A percentile compares a stretch with the other conserved stretches of the same genome.
Evolutionary conservation across 53 echinoderm and acorn worm species (phyloP).

Genomic region (Holothuria scabra): DNA sequence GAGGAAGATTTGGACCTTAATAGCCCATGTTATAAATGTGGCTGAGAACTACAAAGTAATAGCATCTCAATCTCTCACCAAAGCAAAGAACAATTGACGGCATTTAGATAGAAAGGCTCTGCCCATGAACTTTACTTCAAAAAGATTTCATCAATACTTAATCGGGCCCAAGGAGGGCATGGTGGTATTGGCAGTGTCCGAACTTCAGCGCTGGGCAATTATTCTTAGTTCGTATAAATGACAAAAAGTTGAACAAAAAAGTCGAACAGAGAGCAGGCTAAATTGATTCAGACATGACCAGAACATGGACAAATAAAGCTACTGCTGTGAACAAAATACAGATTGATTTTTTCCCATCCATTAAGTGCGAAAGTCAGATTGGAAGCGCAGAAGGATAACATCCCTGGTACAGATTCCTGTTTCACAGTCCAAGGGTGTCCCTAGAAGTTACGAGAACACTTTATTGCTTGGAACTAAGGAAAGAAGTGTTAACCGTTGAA

Average conservation of each 20-base stretch:
- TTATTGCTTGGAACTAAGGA: neutral
- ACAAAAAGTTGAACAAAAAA: conserved; percentile 10
- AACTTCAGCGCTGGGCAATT: conserved; percentile 40
- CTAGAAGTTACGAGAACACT: neutral
- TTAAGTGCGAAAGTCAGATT: neutral
- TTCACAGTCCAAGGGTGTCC: conserved; percentile 41
- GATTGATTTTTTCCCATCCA: neutral
- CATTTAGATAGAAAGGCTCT: conserved; percentile 38
- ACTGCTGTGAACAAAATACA: neutral
- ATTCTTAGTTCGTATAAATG: conserved; percentile 4
- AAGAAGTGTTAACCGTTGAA: conserved; percentile 25
- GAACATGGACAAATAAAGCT: conserved; percentile 14
- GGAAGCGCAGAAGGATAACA: neutral
- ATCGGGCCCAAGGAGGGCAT: conserved; percentile 27
- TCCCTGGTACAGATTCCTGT: neutral
- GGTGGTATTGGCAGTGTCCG: conserved; percentile 3
- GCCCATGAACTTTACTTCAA: neutral
- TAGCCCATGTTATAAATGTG: conserved; percentile 17
- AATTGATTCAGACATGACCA: conserved; percentile 9
- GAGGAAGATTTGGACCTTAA: neutral
- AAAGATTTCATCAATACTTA: conserved; percentile 13
- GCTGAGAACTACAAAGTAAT: conserved; percentile 13
- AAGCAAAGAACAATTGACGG: conserved; percentile 13
- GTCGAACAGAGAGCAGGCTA: conserved; percentile 1
- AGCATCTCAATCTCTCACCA: conserved; percentile 32